A percentile compares a stretch with the other conserved stretches of the same genome.
Conservation (phyloP, 2,113 vertebrate species). For the Argyrosomus japonicus region DNA sequence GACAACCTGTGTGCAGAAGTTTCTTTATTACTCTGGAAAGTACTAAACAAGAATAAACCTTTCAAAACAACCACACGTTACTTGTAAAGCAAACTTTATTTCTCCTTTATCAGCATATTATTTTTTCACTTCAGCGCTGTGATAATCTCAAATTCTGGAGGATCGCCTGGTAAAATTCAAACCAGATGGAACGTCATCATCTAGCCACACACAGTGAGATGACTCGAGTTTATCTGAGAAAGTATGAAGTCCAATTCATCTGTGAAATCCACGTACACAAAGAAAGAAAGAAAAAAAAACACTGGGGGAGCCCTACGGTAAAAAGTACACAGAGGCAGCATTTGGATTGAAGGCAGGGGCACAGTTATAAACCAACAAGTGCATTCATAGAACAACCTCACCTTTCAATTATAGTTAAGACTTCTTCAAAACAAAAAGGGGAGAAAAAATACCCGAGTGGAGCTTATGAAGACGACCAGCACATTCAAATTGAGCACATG, state of each 20-base stretch:
- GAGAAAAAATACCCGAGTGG: conserved; percentile 15
- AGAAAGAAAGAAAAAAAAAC: neutral
- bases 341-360: conserved; percentile 7
- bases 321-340: conserved; percentile 23
- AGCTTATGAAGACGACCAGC: conserved; percentile 70
- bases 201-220: conserved; percentile 5
- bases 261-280: conserved; percentile 37
- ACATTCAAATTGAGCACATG: conserved; percentile 86
- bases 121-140: conserved; percentile 53
- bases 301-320: conserved; percentile 1
- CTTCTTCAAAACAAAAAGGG: conserved; percentile 18
- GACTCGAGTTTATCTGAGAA: conserved; percentile 13
- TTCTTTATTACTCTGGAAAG: too few relatives aligned
- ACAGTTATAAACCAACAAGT: conserved; percentile 9
- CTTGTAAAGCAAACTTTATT: conserved; percentile 79
- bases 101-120: conserved; percentile 46
- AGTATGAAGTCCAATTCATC: conserved; percentile 17
- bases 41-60: neutral
- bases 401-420: conserved; percentile 52
- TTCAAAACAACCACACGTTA: neutral
- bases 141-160: conserved; percentile 40
- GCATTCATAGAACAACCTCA: conserved; percentile 31
- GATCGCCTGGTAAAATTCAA: conserved; percentile 37
- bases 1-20: too few relatives aligned
- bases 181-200: neutral